phyloP scores from a whole-genome alignment of 2,888 invertebrate genomes.

The Malthinus flaveolus region DNA sequence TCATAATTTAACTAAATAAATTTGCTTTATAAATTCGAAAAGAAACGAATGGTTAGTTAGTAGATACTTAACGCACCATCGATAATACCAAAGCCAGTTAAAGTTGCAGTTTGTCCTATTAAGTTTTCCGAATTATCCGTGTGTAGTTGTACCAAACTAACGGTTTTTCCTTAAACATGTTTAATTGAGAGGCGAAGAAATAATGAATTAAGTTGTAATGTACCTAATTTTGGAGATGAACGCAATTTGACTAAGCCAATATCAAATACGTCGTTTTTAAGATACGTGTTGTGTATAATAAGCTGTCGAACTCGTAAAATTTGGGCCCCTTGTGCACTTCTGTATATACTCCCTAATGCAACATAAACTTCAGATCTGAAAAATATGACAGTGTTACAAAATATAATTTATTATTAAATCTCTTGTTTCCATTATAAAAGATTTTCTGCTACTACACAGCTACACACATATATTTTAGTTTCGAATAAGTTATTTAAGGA shows the following conservation, averaged over 20 bases:
- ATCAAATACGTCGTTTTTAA: slow-evolving; percentile 43
- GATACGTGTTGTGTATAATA: slow-evolving; percentile 47
- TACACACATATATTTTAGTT: no score
- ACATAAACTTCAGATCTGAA: slow-evolving; percentile 42
- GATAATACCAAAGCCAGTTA: slow-evolving; percentile 51
- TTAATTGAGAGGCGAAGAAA: not conserved
- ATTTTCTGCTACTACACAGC: no score
- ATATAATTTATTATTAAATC: no score
- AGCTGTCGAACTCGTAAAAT: slow-evolving; percentile 40
- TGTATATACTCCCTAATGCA: slow-evolving; percentile 47
- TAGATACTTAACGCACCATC: slow-evolving; percentile 41
- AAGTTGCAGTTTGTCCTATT: slow-evolving; percentile 46
- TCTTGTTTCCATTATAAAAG: no score
- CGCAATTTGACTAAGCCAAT: slow-evolving; percentile 47
- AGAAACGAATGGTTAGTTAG: not conserved
- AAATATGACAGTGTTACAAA: no score
- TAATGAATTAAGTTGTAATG: not conserved
- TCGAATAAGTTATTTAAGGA: no score
- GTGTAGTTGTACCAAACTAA: slow-evolving; percentile 46
- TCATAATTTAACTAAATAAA: not conserved
- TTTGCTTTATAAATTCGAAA: no score
- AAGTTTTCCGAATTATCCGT: slow-evolving; percentile 44
- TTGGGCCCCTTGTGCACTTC: slow-evolving; percentile 45
- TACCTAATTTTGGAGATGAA: slow-evolving; percentile 41
- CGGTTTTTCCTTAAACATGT: slow-evolving; percentile 38